These are phyloP conservation scores for Folsomia manolachei DNA, from an alignment of 2,888 invertebrate genomes.

Conservation along the genomic window DNA sequence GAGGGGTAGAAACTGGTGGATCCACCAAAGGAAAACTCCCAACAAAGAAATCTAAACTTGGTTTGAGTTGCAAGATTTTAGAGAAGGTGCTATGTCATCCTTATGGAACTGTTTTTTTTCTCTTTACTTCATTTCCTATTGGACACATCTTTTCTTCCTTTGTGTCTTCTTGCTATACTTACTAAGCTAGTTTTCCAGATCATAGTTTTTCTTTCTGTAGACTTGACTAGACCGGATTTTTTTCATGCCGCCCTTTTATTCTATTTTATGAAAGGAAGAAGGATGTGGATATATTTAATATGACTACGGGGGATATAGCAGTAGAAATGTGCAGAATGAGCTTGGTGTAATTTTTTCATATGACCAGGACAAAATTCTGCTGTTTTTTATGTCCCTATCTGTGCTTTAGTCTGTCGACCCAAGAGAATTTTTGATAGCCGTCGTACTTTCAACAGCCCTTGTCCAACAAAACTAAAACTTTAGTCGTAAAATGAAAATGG, in stretches of 20 bases:
- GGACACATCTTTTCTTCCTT: slow-evolving; percentile 3
- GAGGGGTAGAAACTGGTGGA: neutral
- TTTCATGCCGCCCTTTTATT: neutral
- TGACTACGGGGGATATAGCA: neutral
- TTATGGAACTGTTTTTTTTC: neutral
- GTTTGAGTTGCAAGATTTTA: neutral
- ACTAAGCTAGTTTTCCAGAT: too few species aligned
- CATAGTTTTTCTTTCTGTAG: neutral
- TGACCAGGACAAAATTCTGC: neutral
- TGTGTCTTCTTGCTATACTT: neutral
- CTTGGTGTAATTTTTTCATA: neutral
- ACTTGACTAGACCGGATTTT: neutral
- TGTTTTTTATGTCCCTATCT: neutral
- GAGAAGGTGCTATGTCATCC: slow-evolving; percentile 6
- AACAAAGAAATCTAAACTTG: neutral
- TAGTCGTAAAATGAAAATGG: too few species aligned
- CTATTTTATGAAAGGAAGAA: neutral
- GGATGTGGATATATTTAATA: neutral
- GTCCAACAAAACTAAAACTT: neutral
- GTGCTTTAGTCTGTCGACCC: too few species aligned
- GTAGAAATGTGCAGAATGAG: neutral
- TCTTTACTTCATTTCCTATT: slow-evolving; percentile 5
- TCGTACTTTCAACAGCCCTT: neutral
- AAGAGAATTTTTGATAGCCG: neutral
- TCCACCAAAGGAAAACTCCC: neutral